phyloP scores from a whole-genome alignment of 2,797 vertebrate genomes.

The Ficedula albicollis region DNA sequence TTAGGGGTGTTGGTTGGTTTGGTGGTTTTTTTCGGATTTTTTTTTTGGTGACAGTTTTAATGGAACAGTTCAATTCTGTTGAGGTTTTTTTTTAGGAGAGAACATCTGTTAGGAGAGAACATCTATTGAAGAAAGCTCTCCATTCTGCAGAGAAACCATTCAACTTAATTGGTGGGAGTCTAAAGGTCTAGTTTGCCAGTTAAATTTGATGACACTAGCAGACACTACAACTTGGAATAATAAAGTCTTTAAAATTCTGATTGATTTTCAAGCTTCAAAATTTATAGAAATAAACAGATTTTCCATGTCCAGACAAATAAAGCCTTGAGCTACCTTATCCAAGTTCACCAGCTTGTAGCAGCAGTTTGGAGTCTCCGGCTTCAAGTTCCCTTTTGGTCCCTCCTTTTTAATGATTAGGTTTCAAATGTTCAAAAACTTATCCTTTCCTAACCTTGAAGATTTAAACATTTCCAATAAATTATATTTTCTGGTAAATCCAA shows the following conservation, averaged over 20 bases:
- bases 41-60: not conserved
- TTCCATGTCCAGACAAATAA: not conserved
- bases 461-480: not conserved
- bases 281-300: not conserved
- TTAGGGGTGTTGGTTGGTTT: too few relatives aligned
- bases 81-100: rapidly evolving
- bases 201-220: not conserved
- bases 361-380: not conserved
- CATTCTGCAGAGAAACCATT: not conserved
- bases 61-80: not conserved
- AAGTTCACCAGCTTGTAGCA: not conserved
- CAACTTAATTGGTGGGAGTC: not conserved
- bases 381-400: not conserved
- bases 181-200: not conserved
- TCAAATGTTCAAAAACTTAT: not conserved
- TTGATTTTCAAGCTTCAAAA: not conserved
- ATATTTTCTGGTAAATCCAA: not conserved
- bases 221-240: not conserved
- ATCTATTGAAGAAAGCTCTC: not conserved
- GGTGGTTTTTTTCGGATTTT: too few relatives aligned
- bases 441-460: not conserved
- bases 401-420: not conserved
- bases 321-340: not conserved
- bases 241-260: not conserved
- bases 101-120: not conserved